Percentiles rank a stretch among this genome's conserved stretches.
phyloP scores from a whole-genome alignment of 1,140 invertebrate genomes.

The Telenomus remus region DNA sequence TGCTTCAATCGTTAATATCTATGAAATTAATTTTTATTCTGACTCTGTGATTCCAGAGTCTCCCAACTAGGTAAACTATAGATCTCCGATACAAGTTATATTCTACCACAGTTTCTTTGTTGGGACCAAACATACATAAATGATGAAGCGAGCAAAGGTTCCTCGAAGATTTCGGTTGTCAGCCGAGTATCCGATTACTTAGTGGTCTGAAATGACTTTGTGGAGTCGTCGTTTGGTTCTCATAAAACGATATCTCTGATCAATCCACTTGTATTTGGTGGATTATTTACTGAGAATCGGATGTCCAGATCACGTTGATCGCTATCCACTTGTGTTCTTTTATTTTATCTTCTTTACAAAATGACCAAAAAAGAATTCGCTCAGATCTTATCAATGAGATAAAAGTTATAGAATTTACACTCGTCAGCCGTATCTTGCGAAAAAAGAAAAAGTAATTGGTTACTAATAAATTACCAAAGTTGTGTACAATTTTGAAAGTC shows the following conservation, averaged over 20 bases:
- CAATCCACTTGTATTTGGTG: slow-evolving; percentile 50
- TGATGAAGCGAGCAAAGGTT: slow-evolving; percentile 40
- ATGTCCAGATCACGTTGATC: slow-evolving; percentile 55
- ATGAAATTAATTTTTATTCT: slow-evolving; percentile 15
- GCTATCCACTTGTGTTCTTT: slow-evolving; percentile 47
- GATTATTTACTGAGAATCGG: slow-evolving; percentile 54
- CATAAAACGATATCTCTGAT: slow-evolving; percentile 58
- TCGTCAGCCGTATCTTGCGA: slow-evolving; percentile 1
- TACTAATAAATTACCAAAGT: too few relatives aligned
- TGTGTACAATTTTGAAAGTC: too few relatives aligned
- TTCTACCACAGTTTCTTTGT: slow-evolving; percentile 14
- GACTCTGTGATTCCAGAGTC: slow-evolving; percentile 4
- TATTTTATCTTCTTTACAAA: slow-evolving; percentile 28
- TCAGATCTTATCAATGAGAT: slow-evolving; percentile 38
- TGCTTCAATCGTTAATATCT: slow-evolving; percentile 8
- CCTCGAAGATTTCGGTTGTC: slow-evolving; percentile 52
- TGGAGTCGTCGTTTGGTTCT: slow-evolving; percentile 52
- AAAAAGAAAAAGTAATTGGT: too few relatives aligned
- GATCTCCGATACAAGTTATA: slow-evolving; percentile 24
- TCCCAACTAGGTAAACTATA: slow-evolving; percentile 30
- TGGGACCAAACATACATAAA: slow-evolving; percentile 46
- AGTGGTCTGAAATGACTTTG: slow-evolving; percentile 54
- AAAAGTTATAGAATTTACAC: slow-evolving; percentile 44
- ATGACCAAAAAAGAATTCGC: slow-evolving; percentile 25
- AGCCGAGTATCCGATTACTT: slow-evolving; percentile 58